These are phyloP conservation scores for Portunus trituberculatus DNA, from an alignment of 1,140 invertebrate genomes.

Conservation along the genomic window DNA sequence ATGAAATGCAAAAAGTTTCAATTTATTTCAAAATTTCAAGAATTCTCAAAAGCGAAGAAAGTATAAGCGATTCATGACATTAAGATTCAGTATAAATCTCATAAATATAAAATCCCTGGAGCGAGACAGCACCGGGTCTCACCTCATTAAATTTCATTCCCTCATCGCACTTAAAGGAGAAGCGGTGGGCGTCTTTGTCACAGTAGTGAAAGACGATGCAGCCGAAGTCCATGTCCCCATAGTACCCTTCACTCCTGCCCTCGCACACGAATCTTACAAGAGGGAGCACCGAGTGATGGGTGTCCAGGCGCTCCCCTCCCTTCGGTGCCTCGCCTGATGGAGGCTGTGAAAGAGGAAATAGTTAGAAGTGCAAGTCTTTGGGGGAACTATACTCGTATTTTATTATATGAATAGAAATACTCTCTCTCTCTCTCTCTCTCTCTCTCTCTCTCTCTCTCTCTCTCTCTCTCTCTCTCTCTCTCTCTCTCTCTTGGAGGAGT, in stretches of 20 bases:
- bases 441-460: too few relatives aligned
- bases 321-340: background rate
- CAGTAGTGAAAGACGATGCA: constrained; percentile 73
- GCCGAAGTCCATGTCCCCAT: constrained; percentile 72
- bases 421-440: too few relatives aligned
- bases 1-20: too few relatives aligned
- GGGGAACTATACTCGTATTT: background rate
- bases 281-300: constrained; percentile 54
- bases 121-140: background rate
- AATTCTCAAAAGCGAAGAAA: too few relatives aligned
- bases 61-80: too few relatives aligned
- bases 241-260: constrained; percentile 37
- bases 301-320: constrained; percentile 44
- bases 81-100: too few relatives aligned
- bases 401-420: background rate
- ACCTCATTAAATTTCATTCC: constrained; percentile 72
- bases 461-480: too few relatives aligned
- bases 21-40: too few relatives aligned
- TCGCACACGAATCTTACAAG: constrained; percentile 60
- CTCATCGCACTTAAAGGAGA: constrained; percentile 60
- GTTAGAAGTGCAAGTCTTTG: background rate
- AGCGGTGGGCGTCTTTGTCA: constrained; percentile 22
- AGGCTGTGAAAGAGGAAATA: background rate
- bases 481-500: too few relatives aligned
- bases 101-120: too few relatives aligned